phyloP scores from a whole-genome alignment of 2,797 vertebrate genomes.

The Lycodopsis pacificus region DNA sequence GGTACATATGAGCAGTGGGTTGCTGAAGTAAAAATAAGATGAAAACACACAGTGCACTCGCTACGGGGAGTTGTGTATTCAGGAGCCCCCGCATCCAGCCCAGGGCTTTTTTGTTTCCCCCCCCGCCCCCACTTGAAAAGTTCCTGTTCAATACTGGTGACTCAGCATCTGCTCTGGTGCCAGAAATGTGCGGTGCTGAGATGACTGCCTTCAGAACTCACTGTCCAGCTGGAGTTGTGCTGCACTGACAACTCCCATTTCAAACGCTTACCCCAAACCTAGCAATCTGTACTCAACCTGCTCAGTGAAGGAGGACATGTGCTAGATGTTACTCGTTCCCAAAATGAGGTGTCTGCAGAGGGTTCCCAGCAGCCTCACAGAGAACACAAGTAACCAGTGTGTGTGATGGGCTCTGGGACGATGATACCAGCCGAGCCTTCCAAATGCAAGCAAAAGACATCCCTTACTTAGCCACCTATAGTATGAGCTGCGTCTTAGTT shows the following conservation, averaged over 20 bases:
- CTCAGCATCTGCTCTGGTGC: slow-evolving; percentile 46
- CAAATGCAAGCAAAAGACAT: neutral
- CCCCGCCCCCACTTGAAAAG: slow-evolving; percentile 22
- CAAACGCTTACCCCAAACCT: neutral
- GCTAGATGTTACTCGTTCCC: slow-evolving; percentile 6
- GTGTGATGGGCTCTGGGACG: slow-evolving; percentile 1
- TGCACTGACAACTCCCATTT: slow-evolving; percentile 25
- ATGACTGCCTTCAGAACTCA: slow-evolving; percentile 19
- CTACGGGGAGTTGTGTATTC: slow-evolving; percentile 11
- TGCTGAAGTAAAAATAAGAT: slow-evolving; percentile 37
- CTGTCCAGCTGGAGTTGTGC: slow-evolving; percentile 24
- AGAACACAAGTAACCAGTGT: slow-evolving; percentile 12
- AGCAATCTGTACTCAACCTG: slow-evolving; percentile 6
- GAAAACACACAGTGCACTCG: neutral
- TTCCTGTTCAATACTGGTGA: slow-evolving; percentile 50
- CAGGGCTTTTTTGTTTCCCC: neutral
- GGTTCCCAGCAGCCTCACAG: slow-evolving; percentile 3
- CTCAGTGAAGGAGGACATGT: slow-evolving; percentile 5
- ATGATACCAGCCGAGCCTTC: neutral
- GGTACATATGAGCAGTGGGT: slow-evolving; percentile 27
- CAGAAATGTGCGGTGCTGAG: slow-evolving; percentile 38
- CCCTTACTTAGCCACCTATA: neutral
- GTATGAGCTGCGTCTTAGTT: neutral
- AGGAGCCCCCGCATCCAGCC: slow-evolving; percentile 1
- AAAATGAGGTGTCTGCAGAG: slow-evolving; percentile 7